Base-by-base conservation (phyloP, 2,113 vertebrate species). In the Madoqua kirkii region DNA sequence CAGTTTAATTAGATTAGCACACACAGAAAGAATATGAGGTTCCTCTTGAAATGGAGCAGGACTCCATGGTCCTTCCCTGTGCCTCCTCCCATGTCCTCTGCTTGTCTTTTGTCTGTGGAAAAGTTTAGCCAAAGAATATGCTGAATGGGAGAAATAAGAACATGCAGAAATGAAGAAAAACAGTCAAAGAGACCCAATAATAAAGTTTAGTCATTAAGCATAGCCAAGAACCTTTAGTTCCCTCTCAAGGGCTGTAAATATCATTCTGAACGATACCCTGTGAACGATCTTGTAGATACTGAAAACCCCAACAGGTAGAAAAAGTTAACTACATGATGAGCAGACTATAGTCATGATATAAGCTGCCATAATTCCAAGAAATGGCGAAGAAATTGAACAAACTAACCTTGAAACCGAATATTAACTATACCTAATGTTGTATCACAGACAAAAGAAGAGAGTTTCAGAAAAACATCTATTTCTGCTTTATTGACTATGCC, bases 61-160 rank as follows among this genome's bases (percentile, higher is more conserved):
- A 40, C 67, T 23, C 19, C 5, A 74, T 1, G 1, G 36, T 40
- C 36, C 19, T 36, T 36, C 36, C 36, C 36, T 0, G 0, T 10
- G 8, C 8, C 33, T 17, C 36, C 4, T 36, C 36, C 21, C 36
- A 74, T 13, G 19, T 40, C 21, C 36, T 74, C 36, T 36, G 67
- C n/a, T 21, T 40, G 10, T 40, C 67, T 74, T 40, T 23, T 40
- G n/a, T 40, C 10, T 74, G 67, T 25, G 36, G 36, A 71, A 74
- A 74, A 74, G 19, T 74, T 74, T 40, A 74, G 67, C 19, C 67
- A 74, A 23, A 40, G 36, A 40, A 74, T 74, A 74, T 1, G 0
- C 5, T 25, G 9, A 74, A 74, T 40, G 1, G 0, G 67, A 74
- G 19, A 25, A 23, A 40, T 74, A 36, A 74, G n/a, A 74, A 74